Conservation (phyloP, 2,888 invertebrate species). For the Athalia circularis region DNA sequence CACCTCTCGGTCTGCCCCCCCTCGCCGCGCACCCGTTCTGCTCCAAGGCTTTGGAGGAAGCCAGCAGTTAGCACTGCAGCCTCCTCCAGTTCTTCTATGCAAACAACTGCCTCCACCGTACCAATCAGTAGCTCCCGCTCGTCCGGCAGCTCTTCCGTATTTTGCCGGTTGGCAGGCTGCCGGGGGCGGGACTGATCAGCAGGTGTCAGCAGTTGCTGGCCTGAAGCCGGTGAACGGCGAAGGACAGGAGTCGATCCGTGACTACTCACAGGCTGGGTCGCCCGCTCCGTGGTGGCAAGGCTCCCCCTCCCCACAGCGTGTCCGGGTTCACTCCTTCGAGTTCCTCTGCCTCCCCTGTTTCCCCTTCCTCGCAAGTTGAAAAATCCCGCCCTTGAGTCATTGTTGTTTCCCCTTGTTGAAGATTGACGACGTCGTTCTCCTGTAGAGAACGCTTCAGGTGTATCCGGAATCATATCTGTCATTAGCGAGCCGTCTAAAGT, state of each 20-base stretch:
- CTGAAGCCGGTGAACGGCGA: neutral
- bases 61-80: neutral
- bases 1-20: neutral
- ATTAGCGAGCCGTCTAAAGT: neutral
- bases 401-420: neutral
- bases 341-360: neutral
- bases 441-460: neutral
- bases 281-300: too few species aligned
- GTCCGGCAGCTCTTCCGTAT: neutral
- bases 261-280: too few species aligned
- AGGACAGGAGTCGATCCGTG: too few species aligned
- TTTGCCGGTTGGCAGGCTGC: neutral
- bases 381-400: neutral
- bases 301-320: neutral
- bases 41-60: slow-evolving; percentile 14
- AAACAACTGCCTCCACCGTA: slow-evolving; percentile 12
- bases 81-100: slow-evolving; percentile 10
- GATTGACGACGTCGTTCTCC: too few species aligned
- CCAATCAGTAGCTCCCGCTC: slow-evolving; percentile 18
- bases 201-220: neutral
- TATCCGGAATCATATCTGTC: neutral
- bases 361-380: neutral
- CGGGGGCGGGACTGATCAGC: neutral
- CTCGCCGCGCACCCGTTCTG: neutral
- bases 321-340: neutral